These are phyloP conservation scores for Galerucella pusilla DNA, from an alignment of 2,888 invertebrate species.

Conservation along the genomic window DNA sequence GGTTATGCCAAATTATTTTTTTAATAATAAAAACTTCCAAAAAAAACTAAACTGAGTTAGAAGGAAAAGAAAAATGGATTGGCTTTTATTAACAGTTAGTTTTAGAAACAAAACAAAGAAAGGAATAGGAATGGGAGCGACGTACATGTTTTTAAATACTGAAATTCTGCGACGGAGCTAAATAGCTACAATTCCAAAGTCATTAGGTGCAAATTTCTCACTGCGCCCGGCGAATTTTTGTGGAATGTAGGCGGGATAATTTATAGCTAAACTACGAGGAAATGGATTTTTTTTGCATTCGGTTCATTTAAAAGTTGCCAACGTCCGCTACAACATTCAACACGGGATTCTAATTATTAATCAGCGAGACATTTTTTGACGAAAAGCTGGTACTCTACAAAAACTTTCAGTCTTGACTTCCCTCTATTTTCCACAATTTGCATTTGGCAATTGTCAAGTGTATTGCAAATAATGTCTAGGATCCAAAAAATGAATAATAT, in stretches of 20 bases:
- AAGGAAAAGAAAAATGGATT: too few species aligned
- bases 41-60: too few species aligned
- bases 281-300: constrained; percentile 44
- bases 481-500: too few species aligned
- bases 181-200: constrained; percentile 44
- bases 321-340: constrained; percentile 22
- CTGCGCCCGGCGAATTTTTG: constrained; percentile 40
- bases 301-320: constrained; percentile 42
- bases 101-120: neutral
- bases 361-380: constrained; percentile 7
- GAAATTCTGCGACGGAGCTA: constrained; percentile 29
- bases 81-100: neutral
- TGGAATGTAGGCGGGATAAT: constrained; percentile 43
- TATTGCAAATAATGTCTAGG: too few species aligned
- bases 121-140: neutral
- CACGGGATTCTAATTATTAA: constrained; percentile 20
- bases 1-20: too few species aligned
- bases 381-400: neutral
- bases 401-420: neutral
- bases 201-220: constrained; percentile 46
- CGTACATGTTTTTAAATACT: constrained; percentile 27
- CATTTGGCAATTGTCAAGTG: too few species aligned
- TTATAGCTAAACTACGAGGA: constrained; percentile 47
- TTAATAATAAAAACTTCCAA: too few species aligned
- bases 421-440: too few species aligned